phyloP scores from a whole-genome alignment of 2,113 vertebrate species.

The Heterochromis multidens region DNA sequence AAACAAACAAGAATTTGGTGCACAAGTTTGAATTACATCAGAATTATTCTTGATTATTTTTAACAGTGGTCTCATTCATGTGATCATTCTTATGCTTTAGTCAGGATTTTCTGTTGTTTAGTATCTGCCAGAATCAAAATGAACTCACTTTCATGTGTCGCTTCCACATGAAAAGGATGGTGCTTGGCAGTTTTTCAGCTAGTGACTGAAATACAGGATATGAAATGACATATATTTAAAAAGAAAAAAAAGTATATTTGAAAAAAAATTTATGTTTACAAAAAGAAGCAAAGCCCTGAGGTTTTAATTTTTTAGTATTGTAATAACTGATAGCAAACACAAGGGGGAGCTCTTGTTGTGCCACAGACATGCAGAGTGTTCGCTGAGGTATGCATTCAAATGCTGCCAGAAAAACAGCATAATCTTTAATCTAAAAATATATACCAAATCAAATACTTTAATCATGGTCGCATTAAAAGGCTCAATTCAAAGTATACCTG shows the following conservation, averaged over 20 bases:
- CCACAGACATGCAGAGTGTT: not conserved
- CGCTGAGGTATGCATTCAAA: not conserved
- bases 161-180: not conserved
- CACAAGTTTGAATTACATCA: not conserved
- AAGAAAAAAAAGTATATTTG: no score
- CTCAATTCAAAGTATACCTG: not conserved
- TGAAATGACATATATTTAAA: not conserved
- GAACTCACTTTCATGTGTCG: not conserved
- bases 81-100: not conserved
- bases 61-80: fast-evolving
- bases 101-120: not conserved
- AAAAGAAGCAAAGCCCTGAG: not conserved
- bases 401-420: not conserved
- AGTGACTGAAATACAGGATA: not conserved
- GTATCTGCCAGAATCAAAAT: not conserved
- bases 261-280: not conserved
- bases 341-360: not conserved
- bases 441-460: not conserved
- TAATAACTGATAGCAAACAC: not conserved
- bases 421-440: not conserved
- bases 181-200: fast-evolving
- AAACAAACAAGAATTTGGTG: no score
- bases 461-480: not conserved
- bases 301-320: not conserved
- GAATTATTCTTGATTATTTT: not conserved